Percentiles rank a stretch among this genome's conserved stretches.
phyloP scores from a whole-genome alignment of 2,888 invertebrate species.

The Tryphoninae sp. region DNA sequence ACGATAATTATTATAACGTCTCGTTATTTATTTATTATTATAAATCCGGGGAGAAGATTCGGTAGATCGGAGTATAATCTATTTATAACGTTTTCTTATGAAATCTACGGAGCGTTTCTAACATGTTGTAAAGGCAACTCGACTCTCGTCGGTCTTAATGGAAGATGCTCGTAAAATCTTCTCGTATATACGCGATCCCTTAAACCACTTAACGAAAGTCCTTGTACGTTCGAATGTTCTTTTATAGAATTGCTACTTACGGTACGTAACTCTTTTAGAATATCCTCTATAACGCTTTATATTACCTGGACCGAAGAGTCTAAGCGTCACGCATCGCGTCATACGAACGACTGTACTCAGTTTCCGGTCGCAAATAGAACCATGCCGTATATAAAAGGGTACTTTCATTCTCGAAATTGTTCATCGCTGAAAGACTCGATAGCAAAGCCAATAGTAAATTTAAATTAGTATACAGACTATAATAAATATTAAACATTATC shows the following conservation, averaged over 20 bases:
- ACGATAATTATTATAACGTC: background rate
- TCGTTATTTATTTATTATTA: slow-evolving; percentile 23
- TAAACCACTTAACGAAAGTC: slow-evolving; percentile 45
- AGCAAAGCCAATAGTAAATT: slow-evolving; percentile 5
- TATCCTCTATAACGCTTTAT: slow-evolving; percentile 26
- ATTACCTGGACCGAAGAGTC: slow-evolving; percentile 51
- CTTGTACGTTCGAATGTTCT: slow-evolving; percentile 18
- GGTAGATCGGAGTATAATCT: slow-evolving; percentile 5
- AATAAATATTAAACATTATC: slow-evolving; percentile 5
- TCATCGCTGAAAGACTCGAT: background rate
- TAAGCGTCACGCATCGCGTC: slow-evolving; percentile 53
- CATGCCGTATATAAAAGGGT: background rate
- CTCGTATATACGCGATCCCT: slow-evolving; percentile 30
- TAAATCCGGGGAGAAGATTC: slow-evolving; percentile 11
- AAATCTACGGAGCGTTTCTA: slow-evolving; percentile 33
- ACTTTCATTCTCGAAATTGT: slow-evolving; percentile 52
- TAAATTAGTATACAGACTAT: slow-evolving; percentile 37
- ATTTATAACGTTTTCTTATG: background rate
- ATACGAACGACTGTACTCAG: slow-evolving; percentile 41
- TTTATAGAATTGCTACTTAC: slow-evolving; percentile 18
- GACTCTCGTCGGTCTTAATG: slow-evolving; percentile 42
- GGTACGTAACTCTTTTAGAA: slow-evolving; percentile 19
- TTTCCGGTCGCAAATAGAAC: slow-evolving; percentile 47
- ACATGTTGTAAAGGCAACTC: slow-evolving; percentile 33
- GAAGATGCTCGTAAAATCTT: slow-evolving; percentile 58